phyloP scores from a whole-genome alignment of 2,888 invertebrate genomes.

The Tipula vernalis region DNA sequence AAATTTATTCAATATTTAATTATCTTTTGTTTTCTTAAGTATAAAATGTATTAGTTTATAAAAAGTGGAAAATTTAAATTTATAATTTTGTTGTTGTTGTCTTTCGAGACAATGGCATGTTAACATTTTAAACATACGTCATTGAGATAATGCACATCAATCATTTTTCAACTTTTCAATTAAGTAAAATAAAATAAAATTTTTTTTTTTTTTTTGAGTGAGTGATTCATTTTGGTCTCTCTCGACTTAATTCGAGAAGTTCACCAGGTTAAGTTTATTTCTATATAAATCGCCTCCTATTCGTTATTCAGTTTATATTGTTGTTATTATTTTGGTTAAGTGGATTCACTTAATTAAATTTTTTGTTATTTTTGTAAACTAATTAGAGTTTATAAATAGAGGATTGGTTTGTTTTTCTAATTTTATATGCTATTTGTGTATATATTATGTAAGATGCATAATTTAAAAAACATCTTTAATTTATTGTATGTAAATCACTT shows the following conservation, averaged over 20 bases:
- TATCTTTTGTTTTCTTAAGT: background rate
- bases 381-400: background rate
- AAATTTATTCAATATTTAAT: background rate
- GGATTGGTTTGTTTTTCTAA: background rate
- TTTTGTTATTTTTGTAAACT: background rate
- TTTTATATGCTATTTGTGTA: background rate
- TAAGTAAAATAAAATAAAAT: background rate
- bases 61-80: background rate
- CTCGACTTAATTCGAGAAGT: background rate
- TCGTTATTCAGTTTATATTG: background rate
- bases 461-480: background rate
- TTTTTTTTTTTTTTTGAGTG: background rate
- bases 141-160: background rate
- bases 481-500: background rate
- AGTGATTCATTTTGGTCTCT: background rate
- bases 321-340: background rate
- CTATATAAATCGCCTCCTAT: background rate
- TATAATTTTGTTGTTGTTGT: background rate
- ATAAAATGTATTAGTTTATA: background rate
- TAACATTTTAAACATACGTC: background rate
- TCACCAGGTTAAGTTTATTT: background rate
- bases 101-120: background rate
- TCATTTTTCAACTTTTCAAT: background rate
- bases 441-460: slow-evolving; percentile 4
- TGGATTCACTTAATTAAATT: background rate